Evolutionary conservation across 2,797 vertebrate species (phyloP).

Genomic region (Sarcophilus harrisii): DNA sequence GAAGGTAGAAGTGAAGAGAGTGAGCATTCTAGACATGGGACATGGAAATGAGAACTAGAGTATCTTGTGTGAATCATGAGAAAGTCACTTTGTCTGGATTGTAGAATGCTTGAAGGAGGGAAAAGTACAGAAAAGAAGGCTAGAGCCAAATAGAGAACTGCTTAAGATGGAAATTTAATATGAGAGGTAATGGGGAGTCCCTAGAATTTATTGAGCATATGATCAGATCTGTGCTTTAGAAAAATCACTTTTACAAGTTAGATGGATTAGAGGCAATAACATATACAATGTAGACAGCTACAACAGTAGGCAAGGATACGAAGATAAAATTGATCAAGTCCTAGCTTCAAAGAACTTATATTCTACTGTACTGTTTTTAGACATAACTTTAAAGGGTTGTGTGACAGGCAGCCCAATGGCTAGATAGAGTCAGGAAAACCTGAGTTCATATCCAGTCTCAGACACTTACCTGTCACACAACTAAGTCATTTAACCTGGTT

Average conservation of each 20-base stretch:
- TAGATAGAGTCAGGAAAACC: neutral
- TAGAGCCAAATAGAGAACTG: conserved; percentile 7
- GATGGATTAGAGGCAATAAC: neutral
- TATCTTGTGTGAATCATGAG: neutral
- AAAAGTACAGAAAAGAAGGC: neutral
- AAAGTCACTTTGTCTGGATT: neutral
- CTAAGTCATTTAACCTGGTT: neutral
- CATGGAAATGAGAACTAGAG: neutral
- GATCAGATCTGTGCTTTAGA: neutral
- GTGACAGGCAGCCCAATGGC: neutral
- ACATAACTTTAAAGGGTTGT: neutral
- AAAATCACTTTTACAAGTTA: neutral
- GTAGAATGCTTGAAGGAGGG: neutral
- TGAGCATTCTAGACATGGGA: neutral
- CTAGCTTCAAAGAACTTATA: neutral
- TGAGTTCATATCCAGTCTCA: neutral
- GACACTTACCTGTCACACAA: neutral
- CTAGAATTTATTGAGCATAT: neutral
- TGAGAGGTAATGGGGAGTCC: neutral
- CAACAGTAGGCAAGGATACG: neutral
- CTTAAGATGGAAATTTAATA: neutral
- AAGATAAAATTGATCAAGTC: neutral
- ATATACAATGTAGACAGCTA: neutral
- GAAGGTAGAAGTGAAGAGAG: neutral
- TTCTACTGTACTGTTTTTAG: neutral